These are phyloP conservation scores for Forbesichthys agassizii DNA, from an alignment of 2,113 vertebrate genomes.

Conservation along the genomic window DNA sequence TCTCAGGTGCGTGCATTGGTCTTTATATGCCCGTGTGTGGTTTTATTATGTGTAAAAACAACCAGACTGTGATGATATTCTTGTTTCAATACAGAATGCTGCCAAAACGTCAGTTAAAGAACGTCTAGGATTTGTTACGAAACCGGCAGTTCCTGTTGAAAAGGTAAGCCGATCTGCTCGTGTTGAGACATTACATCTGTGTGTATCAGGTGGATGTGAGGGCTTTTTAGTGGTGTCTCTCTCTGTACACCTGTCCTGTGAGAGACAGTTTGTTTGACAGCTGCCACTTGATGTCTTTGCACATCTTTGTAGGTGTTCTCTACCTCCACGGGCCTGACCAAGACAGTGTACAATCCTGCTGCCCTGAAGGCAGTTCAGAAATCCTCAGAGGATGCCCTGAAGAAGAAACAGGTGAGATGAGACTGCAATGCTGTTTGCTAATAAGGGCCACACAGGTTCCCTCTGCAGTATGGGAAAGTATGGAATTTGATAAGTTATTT, in stretches of 20 bases:
- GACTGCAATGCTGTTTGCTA: background rate
- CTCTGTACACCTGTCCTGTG: too few species aligned
- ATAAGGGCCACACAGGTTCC: too few species aligned
- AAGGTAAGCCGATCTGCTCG: constrained; percentile 74
- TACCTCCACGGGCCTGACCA: constrained; percentile 93
- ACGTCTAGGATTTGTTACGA: constrained; percentile 87
- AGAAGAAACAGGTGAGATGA: constrained; percentile 89
- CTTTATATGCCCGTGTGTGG: background rate
- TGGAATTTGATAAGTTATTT: too few species aligned
- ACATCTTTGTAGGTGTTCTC: constrained; percentile 84
- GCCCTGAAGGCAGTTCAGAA: constrained; percentile 92
- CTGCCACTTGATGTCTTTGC: too few species aligned
- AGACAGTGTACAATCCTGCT: constrained; percentile 96
- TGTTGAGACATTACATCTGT: too few species aligned
- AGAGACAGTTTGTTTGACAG: too few species aligned
- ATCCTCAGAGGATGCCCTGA: constrained; percentile 87
- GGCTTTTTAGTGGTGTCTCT: too few species aligned
- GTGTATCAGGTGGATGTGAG: too few species aligned
- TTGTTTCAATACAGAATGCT: constrained; percentile 79
- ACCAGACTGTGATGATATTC: background rate
- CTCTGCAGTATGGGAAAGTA: too few species aligned
- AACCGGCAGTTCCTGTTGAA: constrained; percentile 83
- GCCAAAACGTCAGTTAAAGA: constrained; percentile 90
- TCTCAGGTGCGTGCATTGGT: constrained; percentile 79
- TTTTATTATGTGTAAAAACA: constrained; percentile 22